phyloP scores from a whole-genome alignment of 2,888 invertebrate species.

The Autographa gamma region DNA sequence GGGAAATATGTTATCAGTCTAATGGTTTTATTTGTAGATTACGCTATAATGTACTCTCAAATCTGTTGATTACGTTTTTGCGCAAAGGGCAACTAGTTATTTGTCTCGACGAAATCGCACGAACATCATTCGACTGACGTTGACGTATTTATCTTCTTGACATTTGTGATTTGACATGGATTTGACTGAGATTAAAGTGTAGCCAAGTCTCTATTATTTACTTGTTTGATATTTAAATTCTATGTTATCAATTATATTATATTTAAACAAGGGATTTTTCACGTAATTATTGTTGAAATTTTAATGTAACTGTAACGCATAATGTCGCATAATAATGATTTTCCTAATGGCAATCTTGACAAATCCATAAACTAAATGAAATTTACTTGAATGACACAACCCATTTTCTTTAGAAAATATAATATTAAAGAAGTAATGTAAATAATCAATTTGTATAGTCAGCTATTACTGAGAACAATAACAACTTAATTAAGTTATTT shows the following conservation, averaged over 20 bases:
- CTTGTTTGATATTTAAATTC: background rate
- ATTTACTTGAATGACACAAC: background rate
- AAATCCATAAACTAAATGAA: background rate
- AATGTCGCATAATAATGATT: too few species aligned
- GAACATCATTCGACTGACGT: background rate
- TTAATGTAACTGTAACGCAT: too few species aligned
- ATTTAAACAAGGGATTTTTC: too few species aligned
- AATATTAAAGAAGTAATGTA: too few species aligned
- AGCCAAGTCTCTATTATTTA: background rate
- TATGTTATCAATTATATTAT: too few species aligned
- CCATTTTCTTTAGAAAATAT: too few species aligned
- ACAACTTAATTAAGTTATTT: background rate
- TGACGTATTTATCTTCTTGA: background rate
- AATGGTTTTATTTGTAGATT: conserved; percentile 40
- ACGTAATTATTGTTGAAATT: too few species aligned
- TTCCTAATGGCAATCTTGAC: background rate
- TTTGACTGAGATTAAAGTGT: background rate
- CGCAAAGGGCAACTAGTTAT: conserved; percentile 25
- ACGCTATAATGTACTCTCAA: conserved; percentile 20
- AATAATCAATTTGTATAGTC: too few species aligned
- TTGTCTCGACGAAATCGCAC: background rate
- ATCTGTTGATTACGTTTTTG: conserved; percentile 11
- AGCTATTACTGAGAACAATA: background rate
- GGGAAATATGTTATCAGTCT: conserved; percentile 25
- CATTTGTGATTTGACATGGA: background rate